A percentile compares a stretch with the other conserved stretches of the same genome.
Evolutionary conservation across 1,140 invertebrate genomes (phyloP).

Genomic region (Coelopa frigida): DNA sequence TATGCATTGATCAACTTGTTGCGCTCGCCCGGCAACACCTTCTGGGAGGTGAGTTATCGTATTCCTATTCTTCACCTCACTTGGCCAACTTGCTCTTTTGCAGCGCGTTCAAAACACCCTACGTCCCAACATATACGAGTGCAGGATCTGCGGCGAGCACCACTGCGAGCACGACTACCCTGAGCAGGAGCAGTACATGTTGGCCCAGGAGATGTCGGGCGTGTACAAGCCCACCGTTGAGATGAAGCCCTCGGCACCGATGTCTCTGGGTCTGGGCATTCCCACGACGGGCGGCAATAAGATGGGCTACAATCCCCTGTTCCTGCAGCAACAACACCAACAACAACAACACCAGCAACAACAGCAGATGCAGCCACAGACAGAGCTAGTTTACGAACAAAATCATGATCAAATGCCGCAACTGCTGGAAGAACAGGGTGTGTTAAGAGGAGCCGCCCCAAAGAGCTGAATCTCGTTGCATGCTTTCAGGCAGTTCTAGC

Average conservation of each 20-base stretch:
- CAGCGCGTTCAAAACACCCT: constrained; percentile 53
- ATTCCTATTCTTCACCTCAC: too few relatives aligned
- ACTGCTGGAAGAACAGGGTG: too few relatives aligned
- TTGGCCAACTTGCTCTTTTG: not conserved
- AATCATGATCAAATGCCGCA: too few relatives aligned
- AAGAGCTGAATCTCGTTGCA: too few relatives aligned
- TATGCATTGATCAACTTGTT: constrained; percentile 67
- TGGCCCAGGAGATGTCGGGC: constrained; percentile 33
- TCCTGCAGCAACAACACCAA: constrained; percentile 19
- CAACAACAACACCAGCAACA: too few relatives aligned
- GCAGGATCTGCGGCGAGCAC: constrained; percentile 50
- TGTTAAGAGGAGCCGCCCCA: too few relatives aligned
- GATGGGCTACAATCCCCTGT: constrained; percentile 33
- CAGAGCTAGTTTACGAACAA: too few relatives aligned
- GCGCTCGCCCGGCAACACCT: constrained; percentile 60
- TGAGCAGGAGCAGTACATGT: constrained; percentile 41
- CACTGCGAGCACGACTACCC: constrained; percentile 46
- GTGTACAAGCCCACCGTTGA: constrained; percentile 28
- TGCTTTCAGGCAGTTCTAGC: too few relatives aligned
- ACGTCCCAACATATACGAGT: constrained; percentile 53
- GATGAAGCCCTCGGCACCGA: not conserved
- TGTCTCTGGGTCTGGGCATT: too few relatives aligned
- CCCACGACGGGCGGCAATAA: constrained; percentile 18
- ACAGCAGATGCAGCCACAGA: too few relatives aligned
- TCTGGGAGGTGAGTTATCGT: constrained; percentile 57